Evolutionary conservation across 2,888 invertebrate species (phyloP), one percentile per base, ranked within the genome.

Genomic region (Euplagia quadripunctaria): DNA sequence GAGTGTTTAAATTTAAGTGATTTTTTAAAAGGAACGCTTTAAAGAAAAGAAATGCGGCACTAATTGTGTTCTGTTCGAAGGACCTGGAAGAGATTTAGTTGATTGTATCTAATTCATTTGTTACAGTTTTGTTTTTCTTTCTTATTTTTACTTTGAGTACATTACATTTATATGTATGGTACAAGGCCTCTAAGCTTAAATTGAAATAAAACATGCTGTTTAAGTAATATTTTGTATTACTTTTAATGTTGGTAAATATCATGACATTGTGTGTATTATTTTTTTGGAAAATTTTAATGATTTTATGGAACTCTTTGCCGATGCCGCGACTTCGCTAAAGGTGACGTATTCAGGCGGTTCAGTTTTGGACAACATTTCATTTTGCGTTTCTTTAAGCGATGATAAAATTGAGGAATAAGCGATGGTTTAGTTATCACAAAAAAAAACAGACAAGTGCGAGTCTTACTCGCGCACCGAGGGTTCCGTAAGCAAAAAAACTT

Each of bases 1-100:
- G 61, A 75, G 70, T 75, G 68, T 75, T 76, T 78, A 66, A 75
- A 75, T 70, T 73, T 71, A 73, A 79, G 79, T 76, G 75, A 74
- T 82, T 78, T 82, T 81, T 76, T 72, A 81, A 81, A 81, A 75
- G 64, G 76, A 74, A 70, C 82, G 69, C 66, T 80, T 81, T 76
- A 67, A 68, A 75, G 61, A 82, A 64, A 73, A 74, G 65, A 61
- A 76, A 51, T n/a, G 42, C 69, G 70, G 42, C 66, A 73, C 66
- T 70, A 70, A 70, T 73, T 73, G 70, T 73, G 49, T 69, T 46
- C 49, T 43, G 66, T 66, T 51, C 51, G 20, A 31, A 65, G 43
- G 66, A 73, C 70, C 51, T 67, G 43, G 43, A 70, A 73, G 51
- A 70, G 65, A 70, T 73, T 73, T 70, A 70, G 51, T 70, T 58